These are phyloP conservation scores for Gambelia wislizenii DNA, from an alignment of 2,797 vertebrate species.

Conservation along the genomic window DNA sequence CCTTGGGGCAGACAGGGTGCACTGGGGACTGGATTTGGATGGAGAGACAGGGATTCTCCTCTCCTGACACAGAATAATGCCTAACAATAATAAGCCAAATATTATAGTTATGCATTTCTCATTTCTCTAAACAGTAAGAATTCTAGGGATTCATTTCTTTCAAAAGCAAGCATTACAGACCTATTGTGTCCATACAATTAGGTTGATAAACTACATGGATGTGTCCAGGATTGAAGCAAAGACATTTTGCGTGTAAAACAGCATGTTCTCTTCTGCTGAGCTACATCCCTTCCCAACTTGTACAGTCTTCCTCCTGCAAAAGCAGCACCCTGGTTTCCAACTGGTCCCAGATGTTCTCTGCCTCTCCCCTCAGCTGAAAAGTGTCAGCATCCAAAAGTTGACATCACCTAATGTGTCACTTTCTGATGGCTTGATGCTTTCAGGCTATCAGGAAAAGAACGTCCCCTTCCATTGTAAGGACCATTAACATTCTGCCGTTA, in stretches of 20 bases:
- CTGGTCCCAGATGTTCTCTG: not conserved
- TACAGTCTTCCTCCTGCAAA: not conserved
- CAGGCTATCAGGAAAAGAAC: not conserved
- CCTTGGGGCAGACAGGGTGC: too few relatives aligned
- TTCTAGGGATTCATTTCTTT: not conserved
- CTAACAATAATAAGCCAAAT: not conserved
- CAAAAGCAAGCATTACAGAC: not conserved
- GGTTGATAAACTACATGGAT: not conserved
- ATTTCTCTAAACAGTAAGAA: not conserved
- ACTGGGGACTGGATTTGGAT: too few relatives aligned
- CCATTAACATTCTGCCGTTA: not conserved
- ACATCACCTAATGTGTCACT: not conserved
- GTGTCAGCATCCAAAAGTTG: not conserved
- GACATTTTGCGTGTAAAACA: not conserved
- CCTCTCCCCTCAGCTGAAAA: not conserved
- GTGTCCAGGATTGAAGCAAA: not conserved
- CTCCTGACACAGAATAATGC: not conserved
- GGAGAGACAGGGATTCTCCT: not conserved
- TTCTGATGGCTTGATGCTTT: not conserved
- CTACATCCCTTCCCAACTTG: not conserved
- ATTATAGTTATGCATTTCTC: not conserved
- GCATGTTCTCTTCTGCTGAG: not conserved
- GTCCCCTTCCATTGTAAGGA: not conserved
- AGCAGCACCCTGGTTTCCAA: not conserved
- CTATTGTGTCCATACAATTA: not conserved